These are phyloP conservation scores for Lepidothrix coronata DNA, from an alignment of 2,113 vertebrate genomes.

Conservation along the genomic window DNA sequence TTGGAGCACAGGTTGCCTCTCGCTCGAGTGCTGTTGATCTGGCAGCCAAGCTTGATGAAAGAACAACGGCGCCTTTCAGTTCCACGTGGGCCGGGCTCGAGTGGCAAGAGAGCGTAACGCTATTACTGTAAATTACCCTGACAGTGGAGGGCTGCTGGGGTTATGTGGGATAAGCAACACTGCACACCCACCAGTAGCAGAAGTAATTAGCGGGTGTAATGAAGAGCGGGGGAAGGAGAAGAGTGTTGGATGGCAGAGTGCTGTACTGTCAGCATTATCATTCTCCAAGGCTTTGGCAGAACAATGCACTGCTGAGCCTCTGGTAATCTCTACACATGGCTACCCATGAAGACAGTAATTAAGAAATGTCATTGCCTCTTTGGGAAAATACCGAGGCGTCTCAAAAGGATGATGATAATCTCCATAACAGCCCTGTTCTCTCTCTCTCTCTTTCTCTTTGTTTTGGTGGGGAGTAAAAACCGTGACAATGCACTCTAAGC, in stretches of 20 bases:
- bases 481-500: neutral
- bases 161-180: neutral
- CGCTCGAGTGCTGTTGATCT: neutral
- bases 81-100: neutral
- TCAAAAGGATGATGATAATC: slow-evolving; percentile 43
- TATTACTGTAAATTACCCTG: slow-evolving; percentile 45
- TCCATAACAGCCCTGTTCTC: neutral
- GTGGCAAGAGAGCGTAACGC: neutral
- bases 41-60: neutral
- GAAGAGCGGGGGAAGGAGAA: slow-evolving; percentile 58
- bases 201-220: slow-evolving; percentile 73
- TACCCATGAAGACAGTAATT: slow-evolving; percentile 75
- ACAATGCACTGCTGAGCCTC: slow-evolving; percentile 61
- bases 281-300: slow-evolving; percentile 61
- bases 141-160: slow-evolving; percentile 39
- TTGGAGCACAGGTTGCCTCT: neutral
- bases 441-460: neutral
- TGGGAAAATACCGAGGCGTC: slow-evolving; percentile 41
- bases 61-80: neutral
- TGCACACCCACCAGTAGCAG: slow-evolving; percentile 34
- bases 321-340: slow-evolving; percentile 67
- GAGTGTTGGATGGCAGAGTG: neutral
- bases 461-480: neutral
- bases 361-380: slow-evolving; percentile 73
- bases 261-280: slow-evolving; percentile 62